Conservation (phyloP, 2,113 vertebrate species). For the Solea senegalensis region DNA sequence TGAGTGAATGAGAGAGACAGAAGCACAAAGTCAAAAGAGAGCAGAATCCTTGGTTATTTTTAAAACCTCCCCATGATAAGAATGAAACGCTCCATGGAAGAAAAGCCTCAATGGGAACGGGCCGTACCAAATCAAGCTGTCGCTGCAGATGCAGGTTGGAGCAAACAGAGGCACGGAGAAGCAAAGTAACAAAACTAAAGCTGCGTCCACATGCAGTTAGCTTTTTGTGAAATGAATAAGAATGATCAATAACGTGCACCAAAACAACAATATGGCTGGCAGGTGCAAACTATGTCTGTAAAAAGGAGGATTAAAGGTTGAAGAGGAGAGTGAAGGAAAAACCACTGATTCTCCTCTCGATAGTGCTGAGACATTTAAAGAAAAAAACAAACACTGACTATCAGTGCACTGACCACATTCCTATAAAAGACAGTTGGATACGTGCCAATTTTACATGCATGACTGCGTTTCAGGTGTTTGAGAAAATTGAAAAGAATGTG, state of each 20-base stretch:
- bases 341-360: too few species aligned
- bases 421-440: neutral
- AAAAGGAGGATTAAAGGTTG: too few species aligned
- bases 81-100: slow-evolving; percentile 62
- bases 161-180: slow-evolving; percentile 7
- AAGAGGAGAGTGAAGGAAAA: too few species aligned
- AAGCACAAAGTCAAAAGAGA: slow-evolving; percentile 61
- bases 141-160: slow-evolving; percentile 40
- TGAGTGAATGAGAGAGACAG: slow-evolving; percentile 23
- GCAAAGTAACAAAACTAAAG: slow-evolving; percentile 42
- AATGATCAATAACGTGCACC: too few species aligned
- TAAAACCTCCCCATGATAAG: slow-evolving; percentile 63
- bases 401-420: slow-evolving; percentile 32
- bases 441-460: neutral
- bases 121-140: slow-evolving; percentile 44
- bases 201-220: neutral
- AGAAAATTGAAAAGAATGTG: slow-evolving; percentile 3
- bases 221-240: neutral
- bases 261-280: too few species aligned
- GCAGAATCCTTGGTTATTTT: slow-evolving; percentile 73
- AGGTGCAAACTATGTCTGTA: too few species aligned
- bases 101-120: slow-evolving; percentile 70
- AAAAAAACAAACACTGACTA: neutral
- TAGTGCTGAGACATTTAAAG: neutral
- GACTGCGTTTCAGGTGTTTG: slow-evolving; percentile 8